Conservation (phyloP, 1,140 invertebrate genomes). For the Drosophila ohnishii region DNA sequence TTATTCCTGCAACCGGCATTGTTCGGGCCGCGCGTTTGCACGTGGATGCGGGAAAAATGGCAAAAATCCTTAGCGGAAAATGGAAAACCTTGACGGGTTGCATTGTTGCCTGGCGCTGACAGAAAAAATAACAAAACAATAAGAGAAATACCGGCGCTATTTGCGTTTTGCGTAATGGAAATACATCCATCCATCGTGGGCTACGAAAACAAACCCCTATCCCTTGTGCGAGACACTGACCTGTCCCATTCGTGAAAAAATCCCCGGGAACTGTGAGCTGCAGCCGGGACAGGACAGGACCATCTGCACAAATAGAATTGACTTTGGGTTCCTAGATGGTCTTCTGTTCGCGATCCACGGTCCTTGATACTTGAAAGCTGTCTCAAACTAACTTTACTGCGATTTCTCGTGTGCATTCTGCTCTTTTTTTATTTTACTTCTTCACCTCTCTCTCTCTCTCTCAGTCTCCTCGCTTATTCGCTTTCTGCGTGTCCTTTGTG, state of each 20-base stretch:
- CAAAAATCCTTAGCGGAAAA: slow-evolving; percentile 26
- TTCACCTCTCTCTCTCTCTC: slow-evolving; percentile 3
- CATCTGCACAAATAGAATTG: slow-evolving; percentile 68
- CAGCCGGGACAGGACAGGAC: slow-evolving; percentile 17
- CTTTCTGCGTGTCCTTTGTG: slow-evolving; percentile 69
- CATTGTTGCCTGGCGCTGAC: slow-evolving; percentile 68
- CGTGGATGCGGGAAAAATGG: slow-evolving; percentile 45
- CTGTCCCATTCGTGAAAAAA: slow-evolving; percentile 58
- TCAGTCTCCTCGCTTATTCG: slow-evolving; percentile 2
- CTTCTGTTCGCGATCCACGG: slow-evolving; percentile 15
- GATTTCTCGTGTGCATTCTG: slow-evolving; percentile 25
- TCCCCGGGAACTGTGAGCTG: slow-evolving; percentile 21
- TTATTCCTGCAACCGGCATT: slow-evolving; percentile 12
- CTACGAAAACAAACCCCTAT: slow-evolving; percentile 5
- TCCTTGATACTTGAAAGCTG: slow-evolving; percentile 17
- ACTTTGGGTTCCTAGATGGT: slow-evolving; percentile 15
- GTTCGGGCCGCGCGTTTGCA: slow-evolving; percentile 24
- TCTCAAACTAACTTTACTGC: slow-evolving; percentile 9
- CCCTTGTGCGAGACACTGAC: slow-evolving; percentile 56
- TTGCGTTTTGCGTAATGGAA: slow-evolving; percentile 76
- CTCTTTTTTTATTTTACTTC: background rate
- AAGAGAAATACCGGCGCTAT: slow-evolving; percentile 38
- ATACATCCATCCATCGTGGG: slow-evolving; percentile 33
- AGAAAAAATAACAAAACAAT: slow-evolving; percentile 25
- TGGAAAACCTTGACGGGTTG: slow-evolving; percentile 75